phyloP scores from a whole-genome alignment of 1,140 invertebrate genomes.

The Eumaeus atala region DNA sequence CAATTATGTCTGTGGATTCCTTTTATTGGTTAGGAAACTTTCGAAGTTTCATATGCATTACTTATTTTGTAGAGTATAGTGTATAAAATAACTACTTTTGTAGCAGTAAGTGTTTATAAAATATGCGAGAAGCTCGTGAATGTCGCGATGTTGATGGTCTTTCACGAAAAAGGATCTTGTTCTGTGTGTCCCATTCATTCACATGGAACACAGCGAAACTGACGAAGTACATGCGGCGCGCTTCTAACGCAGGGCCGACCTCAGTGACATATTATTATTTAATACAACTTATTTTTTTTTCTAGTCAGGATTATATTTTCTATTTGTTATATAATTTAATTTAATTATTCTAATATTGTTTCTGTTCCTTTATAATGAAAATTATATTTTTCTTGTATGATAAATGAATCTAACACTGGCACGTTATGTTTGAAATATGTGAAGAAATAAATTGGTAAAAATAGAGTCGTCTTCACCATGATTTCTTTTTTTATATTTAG shows the following conservation, averaged over 20 bases:
- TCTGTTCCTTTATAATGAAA: too few species aligned
- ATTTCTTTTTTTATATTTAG: too few species aligned
- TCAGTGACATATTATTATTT: conserved; percentile 6
- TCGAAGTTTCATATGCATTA: conserved; percentile 4
- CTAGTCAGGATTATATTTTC: too few species aligned
- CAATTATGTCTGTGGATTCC: conserved; percentile 6
- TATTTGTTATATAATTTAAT: too few species aligned
- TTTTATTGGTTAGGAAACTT: conserved; percentile 10
- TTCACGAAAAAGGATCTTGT: conserved; percentile 56
- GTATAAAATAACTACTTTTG: too few species aligned
- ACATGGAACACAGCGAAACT: conserved; percentile 42
- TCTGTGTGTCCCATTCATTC: conserved; percentile 55
- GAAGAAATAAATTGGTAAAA: too few species aligned
- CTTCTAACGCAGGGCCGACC: conserved; percentile 36
- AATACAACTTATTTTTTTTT: neutral
- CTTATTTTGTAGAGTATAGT: neutral
- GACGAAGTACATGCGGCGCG: conserved; percentile 35
- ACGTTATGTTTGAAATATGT: too few species aligned
- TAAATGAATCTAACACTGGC: too few species aligned
- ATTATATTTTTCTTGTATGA: too few species aligned
- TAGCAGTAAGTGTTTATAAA: too few species aligned
- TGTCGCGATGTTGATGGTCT: conserved; percentile 43
- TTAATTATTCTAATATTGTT: too few species aligned
- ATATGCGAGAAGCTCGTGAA: conserved; percentile 24
- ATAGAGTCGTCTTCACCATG: too few species aligned